phyloP scores from a whole-genome alignment of 2,113 vertebrate genomes.

The Pipra filicauda region DNA sequence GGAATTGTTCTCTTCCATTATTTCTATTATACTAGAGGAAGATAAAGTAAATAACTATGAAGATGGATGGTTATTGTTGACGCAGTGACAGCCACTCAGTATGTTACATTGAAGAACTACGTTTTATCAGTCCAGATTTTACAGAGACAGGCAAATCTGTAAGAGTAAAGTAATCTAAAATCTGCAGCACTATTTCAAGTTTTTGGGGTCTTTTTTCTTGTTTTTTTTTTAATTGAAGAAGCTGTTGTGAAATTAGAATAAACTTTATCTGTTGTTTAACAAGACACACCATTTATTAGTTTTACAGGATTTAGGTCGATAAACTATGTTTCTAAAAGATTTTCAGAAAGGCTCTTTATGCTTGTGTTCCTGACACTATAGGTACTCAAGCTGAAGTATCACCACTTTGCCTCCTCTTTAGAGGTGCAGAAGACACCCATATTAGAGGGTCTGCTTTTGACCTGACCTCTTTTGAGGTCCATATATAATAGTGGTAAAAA shows the following conservation, averaged over 20 bases:
- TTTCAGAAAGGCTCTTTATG: not conserved
- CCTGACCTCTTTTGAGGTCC: not conserved
- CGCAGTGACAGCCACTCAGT: not conserved
- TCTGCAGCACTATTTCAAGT: not conserved
- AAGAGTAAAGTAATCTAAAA: not conserved
- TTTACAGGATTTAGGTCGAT: not conserved
- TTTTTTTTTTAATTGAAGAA: not conserved
- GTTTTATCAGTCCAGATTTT: not conserved
- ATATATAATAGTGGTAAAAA: not conserved
- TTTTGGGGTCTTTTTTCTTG: not conserved
- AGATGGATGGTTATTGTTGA: not conserved
- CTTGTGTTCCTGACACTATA: not conserved
- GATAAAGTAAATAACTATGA: not conserved
- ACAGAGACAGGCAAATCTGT: not conserved
- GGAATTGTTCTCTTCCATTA: conserved; percentile 5
- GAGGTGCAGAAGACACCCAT: not conserved
- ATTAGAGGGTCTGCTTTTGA: not conserved
- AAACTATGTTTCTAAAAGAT: not conserved
- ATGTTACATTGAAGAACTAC: not conserved
- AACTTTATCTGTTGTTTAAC: not conserved
- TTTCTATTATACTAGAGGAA: not conserved
- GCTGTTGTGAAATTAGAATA: not conserved
- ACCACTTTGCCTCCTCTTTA: not conserved
- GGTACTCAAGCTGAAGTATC: not conserved
- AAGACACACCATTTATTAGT: not conserved